Evolutionary conservation across 2,797 vertebrate genomes (phyloP).

Genomic region (Lagodon rhomboides): DNA sequence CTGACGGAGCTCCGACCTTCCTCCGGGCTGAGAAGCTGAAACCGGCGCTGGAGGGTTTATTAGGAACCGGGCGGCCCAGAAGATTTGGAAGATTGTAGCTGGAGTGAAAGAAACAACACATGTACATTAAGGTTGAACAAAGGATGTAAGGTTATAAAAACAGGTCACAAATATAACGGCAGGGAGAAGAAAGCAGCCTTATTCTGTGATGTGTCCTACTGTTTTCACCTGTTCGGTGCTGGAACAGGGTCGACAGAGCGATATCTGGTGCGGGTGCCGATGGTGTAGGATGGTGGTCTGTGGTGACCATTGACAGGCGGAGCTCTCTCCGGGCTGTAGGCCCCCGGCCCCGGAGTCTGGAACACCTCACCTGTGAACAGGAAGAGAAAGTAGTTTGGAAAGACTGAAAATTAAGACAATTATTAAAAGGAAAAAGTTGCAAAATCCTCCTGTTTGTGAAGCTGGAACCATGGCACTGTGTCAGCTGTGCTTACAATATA

Average conservation of each 20-base stretch:
- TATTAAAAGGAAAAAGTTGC: no score
- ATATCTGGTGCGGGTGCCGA: constrained; percentile 86
- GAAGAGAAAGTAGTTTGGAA: not conserved
- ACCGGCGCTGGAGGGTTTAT: constrained; percentile 88
- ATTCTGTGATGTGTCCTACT: not conserved
- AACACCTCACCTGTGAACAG: constrained; percentile 61
- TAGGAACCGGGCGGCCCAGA: constrained; percentile 84
- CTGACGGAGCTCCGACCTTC: constrained; percentile 71
- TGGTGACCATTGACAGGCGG: constrained; percentile 82
- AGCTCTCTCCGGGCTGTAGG: constrained; percentile 90
- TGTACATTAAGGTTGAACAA: not conserved
- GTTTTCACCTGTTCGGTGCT: constrained; percentile 87
- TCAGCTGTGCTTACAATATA: no score
- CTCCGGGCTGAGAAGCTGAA: constrained; percentile 83
- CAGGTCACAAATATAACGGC: not conserved
- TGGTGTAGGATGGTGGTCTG: constrained; percentile 88
- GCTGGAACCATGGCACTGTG: no score
- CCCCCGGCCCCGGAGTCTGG: constrained; percentile 89
- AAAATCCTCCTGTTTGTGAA: no score
- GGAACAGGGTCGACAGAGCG: constrained; percentile 85
- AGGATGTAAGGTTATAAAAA: no score
- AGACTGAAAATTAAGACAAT: not conserved
- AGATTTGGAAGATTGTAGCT: constrained; percentile 89
- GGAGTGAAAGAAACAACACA: constrained; percentile 36
- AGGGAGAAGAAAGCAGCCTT: not conserved